Evolutionary conservation across 2,797 vertebrate genomes (phyloP), one percentile per base, ranked within the genome.

Genomic region (Hafferia zeledoni): DNA sequence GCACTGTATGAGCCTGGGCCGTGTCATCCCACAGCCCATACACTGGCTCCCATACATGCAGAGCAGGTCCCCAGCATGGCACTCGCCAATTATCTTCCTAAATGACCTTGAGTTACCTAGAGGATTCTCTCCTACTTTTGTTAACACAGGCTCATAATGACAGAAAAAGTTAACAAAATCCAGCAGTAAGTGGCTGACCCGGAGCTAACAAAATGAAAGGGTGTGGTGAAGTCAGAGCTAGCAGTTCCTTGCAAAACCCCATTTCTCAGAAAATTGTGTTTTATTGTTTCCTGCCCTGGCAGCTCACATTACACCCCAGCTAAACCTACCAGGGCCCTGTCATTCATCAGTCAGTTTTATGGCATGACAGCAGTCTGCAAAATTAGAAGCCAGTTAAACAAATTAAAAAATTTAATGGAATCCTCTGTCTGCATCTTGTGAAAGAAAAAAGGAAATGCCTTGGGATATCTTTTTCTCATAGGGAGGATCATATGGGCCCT

Each of bases 281-380:
- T 97, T 95, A 96, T 96, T 97, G 89, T 95, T 97, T 95, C 91
- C 97, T 95, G 83, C 50, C 67, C 81, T 83, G 53, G 67, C 39
- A 95, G 92, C 63, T 97, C 95, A 50, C 78, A n/a, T 93, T 95
- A 94, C 83, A 67, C 56, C 41, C 41, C 46, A 57, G 60, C 56
- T 47, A 70, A 90, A 83, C 50, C 93, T 93, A 83, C 76, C 80
- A 90, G 56, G 46, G 37, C 44, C 63, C 88, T 90, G 88, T 94
- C 91, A 92, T 84, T 95, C 85, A 55, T 97, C 95, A 93, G 71
- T 83, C 46, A 72, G n/a, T 46, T 81, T 95, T 89, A 92, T 17
- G 43, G 71, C 35, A 87, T 61, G 92, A 69, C 41, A 60, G 47
- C 41, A 90, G 46, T 33, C 80, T 90, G 94, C 44, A 63, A 90